Evolutionary conservation across 2,113 vertebrate genomes (phyloP).

Genomic region (Carassius auratus): DNA sequence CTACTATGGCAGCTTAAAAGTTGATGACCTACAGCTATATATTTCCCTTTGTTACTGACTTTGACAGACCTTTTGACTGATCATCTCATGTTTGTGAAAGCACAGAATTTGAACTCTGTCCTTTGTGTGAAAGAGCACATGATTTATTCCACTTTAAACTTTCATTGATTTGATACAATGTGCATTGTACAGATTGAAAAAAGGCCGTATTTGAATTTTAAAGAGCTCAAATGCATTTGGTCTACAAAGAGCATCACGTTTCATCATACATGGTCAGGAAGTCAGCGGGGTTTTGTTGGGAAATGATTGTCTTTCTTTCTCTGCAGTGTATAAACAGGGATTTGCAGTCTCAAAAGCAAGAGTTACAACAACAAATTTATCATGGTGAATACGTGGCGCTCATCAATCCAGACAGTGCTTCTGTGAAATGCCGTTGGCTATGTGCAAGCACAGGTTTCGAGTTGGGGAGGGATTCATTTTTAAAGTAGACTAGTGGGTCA

Average conservation of each 20-base stretch:
- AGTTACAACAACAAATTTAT: constrained; percentile 10
- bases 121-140: background rate
- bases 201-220: background rate
- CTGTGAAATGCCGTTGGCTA: background rate
- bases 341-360: constrained; percentile 12
- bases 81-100: constrained; percentile 30
- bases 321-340: background rate
- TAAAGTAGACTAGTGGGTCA: background rate
- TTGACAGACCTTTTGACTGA: constrained; percentile 6
- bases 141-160: background rate
- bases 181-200: constrained; percentile 7
- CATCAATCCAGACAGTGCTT: constrained; percentile 3
- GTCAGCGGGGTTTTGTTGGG: background rate
- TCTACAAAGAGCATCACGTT: background rate
- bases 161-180: constrained; percentile 1
- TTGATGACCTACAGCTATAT: constrained; percentile 12
- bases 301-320: background rate
- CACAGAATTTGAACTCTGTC: background rate
- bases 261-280: constrained; percentile 6
- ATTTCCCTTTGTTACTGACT: constrained; percentile 20
- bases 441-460: background rate
- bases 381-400: background rate
- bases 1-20: constrained; percentile 14
- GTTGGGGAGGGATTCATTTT: too few species aligned
- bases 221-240: background rate